phyloP scores from a whole-genome alignment of 1,140 invertebrate species.

The Cotesia vestalis region DNA sequence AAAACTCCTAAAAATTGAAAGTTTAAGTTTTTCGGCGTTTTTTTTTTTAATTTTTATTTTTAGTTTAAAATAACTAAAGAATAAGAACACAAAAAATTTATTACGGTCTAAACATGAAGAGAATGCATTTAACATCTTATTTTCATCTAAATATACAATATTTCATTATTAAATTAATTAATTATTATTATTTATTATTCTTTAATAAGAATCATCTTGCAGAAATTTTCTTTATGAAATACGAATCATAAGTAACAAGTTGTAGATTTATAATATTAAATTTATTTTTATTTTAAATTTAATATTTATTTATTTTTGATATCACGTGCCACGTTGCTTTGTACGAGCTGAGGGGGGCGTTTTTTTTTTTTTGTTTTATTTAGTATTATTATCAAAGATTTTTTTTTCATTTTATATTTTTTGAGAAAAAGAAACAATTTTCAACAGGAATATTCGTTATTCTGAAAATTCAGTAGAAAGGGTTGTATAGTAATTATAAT shows the following conservation, averaged over 20 bases:
- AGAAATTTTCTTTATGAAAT: conserved; percentile 38
- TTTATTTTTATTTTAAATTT: conserved; percentile 37
- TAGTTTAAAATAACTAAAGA: no score
- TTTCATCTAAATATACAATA: no score
- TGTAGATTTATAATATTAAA: conserved; percentile 31
- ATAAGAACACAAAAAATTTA: no score
- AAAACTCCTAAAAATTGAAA: no score
- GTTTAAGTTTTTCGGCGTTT: no score
- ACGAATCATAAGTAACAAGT: conserved; percentile 51
- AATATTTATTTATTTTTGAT: conserved; percentile 45
- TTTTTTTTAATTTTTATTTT: no score
- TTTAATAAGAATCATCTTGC: neutral
- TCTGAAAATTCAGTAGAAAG: no score
- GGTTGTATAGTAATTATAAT: no score
- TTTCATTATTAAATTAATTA: neutral
- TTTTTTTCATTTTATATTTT: conserved; percentile 20
- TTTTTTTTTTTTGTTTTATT: conserved; percentile 25
- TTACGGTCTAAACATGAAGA: no score
- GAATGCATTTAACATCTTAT: no score
- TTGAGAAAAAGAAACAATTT: conserved; percentile 6
- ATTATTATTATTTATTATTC: neutral
- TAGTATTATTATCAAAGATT: no score
- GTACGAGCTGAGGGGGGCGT: conserved; percentile 58
- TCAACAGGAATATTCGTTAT: conserved; percentile 8
- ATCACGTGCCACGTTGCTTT: conserved; percentile 63